Conservation (phyloP, 1,140 invertebrate species). For the Tetramorium parvispinum region DNA sequence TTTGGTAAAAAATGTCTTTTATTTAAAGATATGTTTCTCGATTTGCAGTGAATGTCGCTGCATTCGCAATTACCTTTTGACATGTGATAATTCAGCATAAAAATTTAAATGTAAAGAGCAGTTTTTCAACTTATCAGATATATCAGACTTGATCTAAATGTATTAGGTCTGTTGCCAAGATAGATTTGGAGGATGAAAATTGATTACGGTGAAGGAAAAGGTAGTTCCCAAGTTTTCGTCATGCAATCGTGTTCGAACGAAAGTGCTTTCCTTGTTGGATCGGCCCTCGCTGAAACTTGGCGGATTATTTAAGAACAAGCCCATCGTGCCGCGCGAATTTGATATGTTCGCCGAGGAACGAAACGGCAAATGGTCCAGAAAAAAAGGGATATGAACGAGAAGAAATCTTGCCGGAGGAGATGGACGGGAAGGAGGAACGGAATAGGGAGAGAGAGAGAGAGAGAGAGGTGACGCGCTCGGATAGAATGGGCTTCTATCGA, state of each 20-base stretch:
- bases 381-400: slow-evolving; percentile 42
- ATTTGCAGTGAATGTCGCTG: background rate
- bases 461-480: slow-evolving; percentile 44
- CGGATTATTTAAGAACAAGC: slow-evolving; percentile 50
- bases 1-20: background rate
- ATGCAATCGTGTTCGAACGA: slow-evolving; percentile 9
- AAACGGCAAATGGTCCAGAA: slow-evolving; percentile 51
- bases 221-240: slow-evolving; percentile 4
- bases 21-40: background rate
- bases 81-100: background rate
- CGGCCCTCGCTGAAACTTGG: background rate
- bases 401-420: slow-evolving; percentile 8
- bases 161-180: background rate
- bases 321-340: slow-evolving; percentile 65
- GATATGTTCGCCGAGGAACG: slow-evolving; percentile 61
- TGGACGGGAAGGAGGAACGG: background rate
- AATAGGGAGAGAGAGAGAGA: slow-evolving; percentile 30
- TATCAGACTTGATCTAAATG: background rate
- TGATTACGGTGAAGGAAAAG: background rate
- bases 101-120: background rate
- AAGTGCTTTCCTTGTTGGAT: slow-evolving; percentile 26
- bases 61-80: background rate
- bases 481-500: slow-evolving; percentile 75
- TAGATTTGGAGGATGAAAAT: background rate
- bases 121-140: background rate